Base-by-base conservation (phyloP, 2,888 invertebrate species). In the Boloria euphrosyne region DNA sequence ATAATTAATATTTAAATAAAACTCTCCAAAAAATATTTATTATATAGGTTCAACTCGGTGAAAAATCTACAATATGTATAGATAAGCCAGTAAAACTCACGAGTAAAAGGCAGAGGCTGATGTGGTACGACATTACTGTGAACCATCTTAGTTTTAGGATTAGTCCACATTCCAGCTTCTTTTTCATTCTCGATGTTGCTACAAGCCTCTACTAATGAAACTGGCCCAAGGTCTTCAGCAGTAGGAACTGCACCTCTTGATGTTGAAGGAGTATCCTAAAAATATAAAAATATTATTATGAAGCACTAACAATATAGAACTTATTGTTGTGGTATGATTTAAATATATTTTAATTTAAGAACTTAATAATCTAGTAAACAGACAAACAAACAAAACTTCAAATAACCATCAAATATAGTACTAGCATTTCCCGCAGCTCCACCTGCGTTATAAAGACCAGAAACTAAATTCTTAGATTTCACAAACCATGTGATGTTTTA, bases 141-240 rank as follows among this genome's bases (percentile, higher is more conserved):
- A 38, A 91, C 90, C 91, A 91, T 92, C 78, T 92, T 92, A 4
- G 89, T 92, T 74, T 91, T 90, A 43, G 92, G 88, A 69, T 92
- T 92, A 4, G 90, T 90, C 93, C 93, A 93, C 63, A 93, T 87
- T 13, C 93, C 93, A 66, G 92, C 82, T 83, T 93, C 93, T 71
- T 84, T 91, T 69, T 91, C 88, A 74, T 93, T 93, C 72, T 93
- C 92, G 52, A 88, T 80, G 76, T 90, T 89, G 65, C 82, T 78
- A 73, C 84, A 90, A 4, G 89, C 80, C 73, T 92, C 90, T 6
- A 93, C 85, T 66, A 93, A 74, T 0, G 92, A 92, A 2, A 89
- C 86, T 4, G 92, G 86, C 0, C 88, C 92, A 5, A 89, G 85
- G 46, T 86, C 83, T 59, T 90, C 90, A 4, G 79, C 78, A 5